Conservation (phyloP, 2,797 vertebrate species). For the Tapera naevia region DNA sequence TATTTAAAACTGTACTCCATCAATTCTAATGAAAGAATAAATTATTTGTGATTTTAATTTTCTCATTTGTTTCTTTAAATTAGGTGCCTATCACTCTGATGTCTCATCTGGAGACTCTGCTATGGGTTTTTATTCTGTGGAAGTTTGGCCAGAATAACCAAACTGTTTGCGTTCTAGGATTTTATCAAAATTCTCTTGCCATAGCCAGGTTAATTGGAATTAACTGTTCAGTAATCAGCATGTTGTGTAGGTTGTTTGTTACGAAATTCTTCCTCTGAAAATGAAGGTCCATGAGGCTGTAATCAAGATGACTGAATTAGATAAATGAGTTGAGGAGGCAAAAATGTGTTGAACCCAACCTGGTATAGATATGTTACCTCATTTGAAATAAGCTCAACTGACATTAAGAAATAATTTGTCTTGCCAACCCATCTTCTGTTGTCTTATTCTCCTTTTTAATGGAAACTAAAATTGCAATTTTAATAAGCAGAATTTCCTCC, state of each 20-base stretch:
- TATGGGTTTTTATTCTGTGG: conserved; percentile 67
- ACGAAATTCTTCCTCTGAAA: conserved; percentile 75
- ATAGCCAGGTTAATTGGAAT: conserved; percentile 84
- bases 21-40: conserved; percentile 89
- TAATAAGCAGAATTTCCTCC: conserved; percentile 86
- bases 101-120: conserved; percentile 74
- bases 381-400: conserved; percentile 84
- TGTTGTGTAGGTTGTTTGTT: conserved; percentile 82
- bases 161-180: conserved; percentile 77
- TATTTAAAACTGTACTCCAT: conserved; percentile 95
- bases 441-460: conserved; percentile 85
- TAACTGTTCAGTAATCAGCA: conserved; percentile 84
- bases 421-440: conserved; percentile 83
- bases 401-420: conserved; percentile 88
- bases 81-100: conserved; percentile 73
- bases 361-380: conserved; percentile 80
- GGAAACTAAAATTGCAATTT: conserved; percentile 87
- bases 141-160: conserved; percentile 68
- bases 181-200: conserved; percentile 81
- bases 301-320: conserved; percentile 86
- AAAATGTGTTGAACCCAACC: conserved; percentile 78
- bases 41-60: conserved; percentile 96
- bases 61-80: conserved; percentile 82
- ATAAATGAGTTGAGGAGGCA: conserved; percentile 83
- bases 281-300: conserved; percentile 80